A percentile compares a stretch with the other conserved stretches of the same genome.
phyloP scores from a whole-genome alignment of 37 sponge, comb jelly and placozoan genomes.

The Geodia barretti region DNA sequence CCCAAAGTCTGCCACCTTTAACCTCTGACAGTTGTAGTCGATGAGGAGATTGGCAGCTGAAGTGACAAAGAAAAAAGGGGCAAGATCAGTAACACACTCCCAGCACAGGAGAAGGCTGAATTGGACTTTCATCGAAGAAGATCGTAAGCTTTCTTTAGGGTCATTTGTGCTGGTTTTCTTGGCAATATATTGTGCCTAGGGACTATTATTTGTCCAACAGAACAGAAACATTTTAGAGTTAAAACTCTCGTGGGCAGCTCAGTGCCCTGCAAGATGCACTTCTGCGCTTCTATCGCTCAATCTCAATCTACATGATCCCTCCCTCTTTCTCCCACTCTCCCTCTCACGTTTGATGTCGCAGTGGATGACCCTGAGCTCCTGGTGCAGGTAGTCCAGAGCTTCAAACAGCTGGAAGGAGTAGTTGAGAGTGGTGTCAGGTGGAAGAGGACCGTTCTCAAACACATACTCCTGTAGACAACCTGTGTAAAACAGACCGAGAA shows the following conservation, averaged over 20 bases:
- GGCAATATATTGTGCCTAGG: too few species aligned
- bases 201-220: too few species aligned
- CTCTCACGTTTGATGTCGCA: conserved; percentile 73
- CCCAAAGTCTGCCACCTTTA: conserved; percentile 63
- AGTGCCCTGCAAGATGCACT: background rate
- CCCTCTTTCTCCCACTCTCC: background rate
- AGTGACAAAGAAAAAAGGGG: too few species aligned
- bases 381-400: conserved; percentile 68
- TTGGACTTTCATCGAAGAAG: too few species aligned
- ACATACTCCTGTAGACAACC: conserved; percentile 49
- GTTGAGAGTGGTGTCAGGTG: conserved; percentile 33
- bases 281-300: background rate
- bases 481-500: too few species aligned
- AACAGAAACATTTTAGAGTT: too few species aligned
- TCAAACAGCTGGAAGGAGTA: conserved; percentile 65
- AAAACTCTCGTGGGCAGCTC: too few species aligned
- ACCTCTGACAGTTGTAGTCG: conserved; percentile 34
- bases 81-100: too few species aligned
- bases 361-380: conserved; percentile 41
- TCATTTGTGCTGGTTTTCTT: too few species aligned
- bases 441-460: conserved; percentile 40
- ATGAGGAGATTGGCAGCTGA: conserved; percentile 57
- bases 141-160: too few species aligned
- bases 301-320: background rate
- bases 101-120: too few species aligned